These are phyloP conservation scores for Brachyptera putata DNA, from an alignment of 2,888 invertebrate species.

Conservation along the genomic window DNA sequence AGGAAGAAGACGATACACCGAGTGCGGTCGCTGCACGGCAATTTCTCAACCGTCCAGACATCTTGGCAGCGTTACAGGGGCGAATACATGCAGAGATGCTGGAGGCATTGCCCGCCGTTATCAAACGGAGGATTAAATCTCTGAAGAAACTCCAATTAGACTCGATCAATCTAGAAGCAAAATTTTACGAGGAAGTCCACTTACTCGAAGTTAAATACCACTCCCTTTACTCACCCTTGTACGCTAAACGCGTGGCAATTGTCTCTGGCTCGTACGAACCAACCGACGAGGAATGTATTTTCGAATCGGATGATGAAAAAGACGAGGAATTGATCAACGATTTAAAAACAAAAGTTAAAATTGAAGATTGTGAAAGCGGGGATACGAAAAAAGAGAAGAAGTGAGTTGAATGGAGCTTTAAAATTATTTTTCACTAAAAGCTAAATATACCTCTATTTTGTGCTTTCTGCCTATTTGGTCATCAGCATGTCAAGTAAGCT, in stretches of 20 bases:
- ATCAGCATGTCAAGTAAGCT: no score
- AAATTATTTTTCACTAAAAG: no score
- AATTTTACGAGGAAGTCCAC: constrained; percentile 93
- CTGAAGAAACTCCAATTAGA: constrained; percentile 82
- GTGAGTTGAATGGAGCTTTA: no score
- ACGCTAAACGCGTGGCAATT: constrained; percentile 55
- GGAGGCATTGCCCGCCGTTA: constrained; percentile 61
- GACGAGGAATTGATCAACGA: constrained; percentile 59
- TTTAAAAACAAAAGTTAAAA: constrained; percentile 57
- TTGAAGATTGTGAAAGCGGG: constrained; percentile 58
- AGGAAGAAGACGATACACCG: constrained; percentile 51
- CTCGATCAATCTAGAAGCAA: constrained; percentile 79
- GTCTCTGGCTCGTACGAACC: constrained; percentile 76
- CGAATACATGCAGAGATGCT: constrained; percentile 56
- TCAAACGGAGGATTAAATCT: constrained; percentile 77
- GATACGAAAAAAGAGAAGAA: constrained; percentile 39
- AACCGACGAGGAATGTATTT: constrained; percentile 80
- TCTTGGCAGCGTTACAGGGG: constrained; percentile 56
- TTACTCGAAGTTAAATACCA: constrained; percentile 88
- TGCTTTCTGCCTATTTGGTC: no score
- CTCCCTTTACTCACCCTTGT: constrained; percentile 68
- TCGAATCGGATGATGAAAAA: constrained; percentile 78
- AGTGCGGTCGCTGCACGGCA: constrained; percentile 49
- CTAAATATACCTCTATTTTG: not conserved
- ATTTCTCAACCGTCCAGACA: constrained; percentile 51